Evolutionary conservation across 2,797 vertebrate genomes (phyloP).

Genomic region (Serranus cabrilla): DNA sequence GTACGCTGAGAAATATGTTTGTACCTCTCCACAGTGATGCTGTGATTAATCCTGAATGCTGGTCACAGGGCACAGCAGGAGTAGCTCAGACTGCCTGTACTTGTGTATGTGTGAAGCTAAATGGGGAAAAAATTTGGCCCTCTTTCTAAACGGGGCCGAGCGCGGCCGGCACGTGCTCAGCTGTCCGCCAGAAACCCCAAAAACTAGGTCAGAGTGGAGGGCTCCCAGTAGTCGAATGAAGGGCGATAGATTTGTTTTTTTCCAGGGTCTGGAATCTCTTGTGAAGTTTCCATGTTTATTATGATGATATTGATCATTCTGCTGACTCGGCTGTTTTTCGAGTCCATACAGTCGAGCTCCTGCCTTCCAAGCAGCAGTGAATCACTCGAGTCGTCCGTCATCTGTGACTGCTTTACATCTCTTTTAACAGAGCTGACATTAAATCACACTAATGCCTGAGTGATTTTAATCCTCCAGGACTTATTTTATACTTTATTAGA

Average conservation of each 20-base stretch:
- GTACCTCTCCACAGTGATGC: neutral
- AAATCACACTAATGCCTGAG: constrained; percentile 54
- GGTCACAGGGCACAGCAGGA: constrained; percentile 27
- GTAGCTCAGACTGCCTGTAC: constrained; percentile 7
- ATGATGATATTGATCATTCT: constrained; percentile 71
- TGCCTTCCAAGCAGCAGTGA: constrained; percentile 49
- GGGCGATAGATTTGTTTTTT: constrained; percentile 73
- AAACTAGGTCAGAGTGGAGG: constrained; percentile 78
- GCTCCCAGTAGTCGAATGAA: constrained; percentile 71
- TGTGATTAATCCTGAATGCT: constrained; percentile 7
- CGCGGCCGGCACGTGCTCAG: constrained; percentile 58
- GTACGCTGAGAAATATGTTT: neutral
- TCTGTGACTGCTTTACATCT: constrained; percentile 41
- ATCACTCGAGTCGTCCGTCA: constrained; percentile 59
- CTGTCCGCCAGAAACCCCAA: constrained; percentile 64
- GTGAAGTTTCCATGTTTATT: constrained; percentile 71
- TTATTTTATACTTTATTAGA: constrained; percentile 20
- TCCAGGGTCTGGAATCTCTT: constrained; percentile 60
- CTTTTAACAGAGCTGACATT: constrained; percentile 47
- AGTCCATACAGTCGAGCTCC: constrained; percentile 35
- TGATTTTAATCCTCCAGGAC: constrained; percentile 26
- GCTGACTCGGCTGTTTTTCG: constrained; percentile 63
- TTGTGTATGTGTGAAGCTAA: constrained; percentile 44
- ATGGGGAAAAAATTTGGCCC: constrained; percentile 35
- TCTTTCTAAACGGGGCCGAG: constrained; percentile 43